Conservation (phyloP, 2,797 vertebrate genomes). For the Neostethus bicornis region DNA sequence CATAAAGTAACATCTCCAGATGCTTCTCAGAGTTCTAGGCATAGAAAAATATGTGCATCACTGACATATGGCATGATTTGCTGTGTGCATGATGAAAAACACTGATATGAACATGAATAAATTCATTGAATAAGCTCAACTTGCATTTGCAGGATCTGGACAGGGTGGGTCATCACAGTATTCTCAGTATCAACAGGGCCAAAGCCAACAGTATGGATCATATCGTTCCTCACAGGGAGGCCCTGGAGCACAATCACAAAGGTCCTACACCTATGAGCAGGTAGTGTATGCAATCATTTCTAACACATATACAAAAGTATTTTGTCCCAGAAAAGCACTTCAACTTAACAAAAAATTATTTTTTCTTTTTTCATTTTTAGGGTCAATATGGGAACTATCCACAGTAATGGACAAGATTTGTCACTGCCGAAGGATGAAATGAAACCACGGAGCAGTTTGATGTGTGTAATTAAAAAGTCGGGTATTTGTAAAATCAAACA, state of each 20-base stretch:
- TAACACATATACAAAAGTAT: too few relatives aligned
- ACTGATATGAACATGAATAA: not conserved
- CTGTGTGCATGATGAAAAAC: not conserved
- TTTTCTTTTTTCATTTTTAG: conserved; percentile 67
- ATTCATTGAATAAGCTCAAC: not conserved
- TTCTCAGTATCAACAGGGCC: conserved; percentile 92
- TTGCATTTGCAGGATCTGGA: conserved; percentile 69
- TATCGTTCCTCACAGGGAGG: conserved; percentile 90
- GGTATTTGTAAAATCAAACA: conserved; percentile 7
- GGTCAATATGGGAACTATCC: conserved; percentile 97
- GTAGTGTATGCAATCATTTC: too few relatives aligned
- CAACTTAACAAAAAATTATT: not conserved
- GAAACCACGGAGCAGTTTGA: conserved; percentile 19
- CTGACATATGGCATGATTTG: not conserved
- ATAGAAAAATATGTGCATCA: too few relatives aligned
- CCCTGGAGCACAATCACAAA: conserved; percentile 87
- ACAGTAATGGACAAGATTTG: conserved; percentile 78
- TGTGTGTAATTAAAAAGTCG: not conserved
- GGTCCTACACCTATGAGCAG: conserved; percentile 94
- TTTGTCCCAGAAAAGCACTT: too few relatives aligned
- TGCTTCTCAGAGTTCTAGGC: too few relatives aligned
- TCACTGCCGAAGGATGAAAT: conserved; percentile 27
- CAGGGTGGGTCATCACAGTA: conserved; percentile 91
- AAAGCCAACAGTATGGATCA: conserved; percentile 90
- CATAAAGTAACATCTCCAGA: too few relatives aligned